Conservation (phyloP, 2,888 invertebrate genomes). For the Xestobium rufovillosum region DNA sequence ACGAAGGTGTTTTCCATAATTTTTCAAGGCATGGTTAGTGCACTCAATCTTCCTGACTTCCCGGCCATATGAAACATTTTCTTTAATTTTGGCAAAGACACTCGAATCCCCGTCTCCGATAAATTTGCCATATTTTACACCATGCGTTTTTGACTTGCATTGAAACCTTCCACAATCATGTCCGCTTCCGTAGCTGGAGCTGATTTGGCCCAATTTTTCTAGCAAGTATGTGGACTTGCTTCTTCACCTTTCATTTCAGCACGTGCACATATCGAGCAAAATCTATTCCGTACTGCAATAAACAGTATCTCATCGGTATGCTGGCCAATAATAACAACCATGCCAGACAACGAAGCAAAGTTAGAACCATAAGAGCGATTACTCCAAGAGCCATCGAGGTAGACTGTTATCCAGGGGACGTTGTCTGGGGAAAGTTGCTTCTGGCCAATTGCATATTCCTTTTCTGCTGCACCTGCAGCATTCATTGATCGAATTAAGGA, state of each 20-base stretch:
- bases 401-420: conserved; percentile 17
- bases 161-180: conserved; percentile 21
- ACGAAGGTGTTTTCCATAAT: conserved; percentile 20
- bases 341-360: conserved; percentile 19
- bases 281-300: conserved; percentile 22
- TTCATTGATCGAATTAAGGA: conserved; percentile 11
- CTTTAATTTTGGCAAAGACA: conserved; percentile 17
- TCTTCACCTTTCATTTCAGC: conserved; percentile 10
- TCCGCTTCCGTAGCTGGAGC: conserved; percentile 21
- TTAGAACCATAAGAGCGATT: conserved; percentile 17
- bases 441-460: conserved; percentile 10
- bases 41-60: conserved; percentile 19
- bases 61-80: conserved; percentile 17
- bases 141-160: conserved; percentile 14
- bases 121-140: conserved; percentile 17
- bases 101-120: conserved; percentile 22
- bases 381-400: conserved; percentile 20
- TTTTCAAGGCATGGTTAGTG: conserved; percentile 21
- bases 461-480: conserved; percentile 17
- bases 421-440: conserved; percentile 16
- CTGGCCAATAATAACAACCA: conserved; percentile 20
- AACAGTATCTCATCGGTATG: conserved; percentile 18
- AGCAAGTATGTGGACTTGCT: conserved; percentile 18
- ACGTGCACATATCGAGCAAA: conserved; percentile 19
- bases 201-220: conserved; percentile 20